These are phyloP conservation scores for Hypomesus transpacificus DNA, from an alignment of 2,113 vertebrate genomes.

Conservation along the genomic window DNA sequence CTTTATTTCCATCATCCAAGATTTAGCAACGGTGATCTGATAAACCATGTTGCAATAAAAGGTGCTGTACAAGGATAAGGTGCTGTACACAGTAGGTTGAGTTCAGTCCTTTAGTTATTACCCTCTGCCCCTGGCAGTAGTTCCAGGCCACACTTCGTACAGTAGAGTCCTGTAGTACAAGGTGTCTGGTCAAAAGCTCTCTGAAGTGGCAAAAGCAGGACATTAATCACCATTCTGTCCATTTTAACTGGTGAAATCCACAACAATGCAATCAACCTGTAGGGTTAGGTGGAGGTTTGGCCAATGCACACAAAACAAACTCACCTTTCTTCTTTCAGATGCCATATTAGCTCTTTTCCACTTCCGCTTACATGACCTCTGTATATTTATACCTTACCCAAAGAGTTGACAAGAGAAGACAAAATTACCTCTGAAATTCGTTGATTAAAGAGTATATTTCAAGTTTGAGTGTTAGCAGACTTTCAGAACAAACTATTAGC, in stretches of 20 bases:
- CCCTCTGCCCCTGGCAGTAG: conserved; percentile 57
- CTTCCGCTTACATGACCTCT: conserved; percentile 43
- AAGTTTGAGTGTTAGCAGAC: no score
- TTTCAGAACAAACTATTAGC: no score
- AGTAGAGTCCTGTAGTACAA: conserved; percentile 63
- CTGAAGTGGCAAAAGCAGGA: conserved; percentile 17
- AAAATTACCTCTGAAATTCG: no score
- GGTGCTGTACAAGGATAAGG: no score
- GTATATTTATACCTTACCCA: conserved; percentile 53
- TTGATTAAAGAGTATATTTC: no score
- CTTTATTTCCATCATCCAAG: no score
- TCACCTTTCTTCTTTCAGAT: conserved; percentile 21
- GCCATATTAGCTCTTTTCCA: conserved; percentile 16
- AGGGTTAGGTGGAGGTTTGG: no score
- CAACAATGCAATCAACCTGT: no score
- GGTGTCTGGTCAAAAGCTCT: conserved; percentile 10
- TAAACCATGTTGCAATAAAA: no score
- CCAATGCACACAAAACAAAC: neutral
- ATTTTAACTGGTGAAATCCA: neutral
- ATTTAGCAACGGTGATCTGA: no score
- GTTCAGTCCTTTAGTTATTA: conserved; percentile 32
- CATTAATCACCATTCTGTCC: neutral
- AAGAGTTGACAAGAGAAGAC: neutral
- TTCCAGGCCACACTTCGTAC: conserved; percentile 59
- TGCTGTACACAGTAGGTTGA: no score